Evolutionary conservation across 2,113 vertebrate species (phyloP).

Genomic region (Fulmarus glacialis): DNA sequence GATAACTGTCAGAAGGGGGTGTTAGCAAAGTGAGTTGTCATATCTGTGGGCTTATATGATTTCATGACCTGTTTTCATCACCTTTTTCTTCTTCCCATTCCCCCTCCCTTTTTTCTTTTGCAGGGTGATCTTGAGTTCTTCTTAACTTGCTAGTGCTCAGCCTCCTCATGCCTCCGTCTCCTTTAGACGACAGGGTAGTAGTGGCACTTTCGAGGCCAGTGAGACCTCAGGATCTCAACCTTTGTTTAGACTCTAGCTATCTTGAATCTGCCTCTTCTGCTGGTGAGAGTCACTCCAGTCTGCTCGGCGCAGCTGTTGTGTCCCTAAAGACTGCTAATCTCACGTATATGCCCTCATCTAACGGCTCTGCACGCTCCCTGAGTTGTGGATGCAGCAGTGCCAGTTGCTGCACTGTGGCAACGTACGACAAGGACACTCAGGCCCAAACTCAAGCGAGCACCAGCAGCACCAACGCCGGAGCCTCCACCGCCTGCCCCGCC

Average conservation of each 20-base stretch:
- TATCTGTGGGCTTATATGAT: neutral
- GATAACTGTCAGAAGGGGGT: neutral
- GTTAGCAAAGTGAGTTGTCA: neutral
- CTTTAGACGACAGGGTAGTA: constrained; percentile 99
- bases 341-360: constrained; percentile 99
- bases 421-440: constrained; percentile 93
- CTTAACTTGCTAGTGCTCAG: constrained; percentile 85
- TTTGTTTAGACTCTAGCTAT: constrained; percentile 93
- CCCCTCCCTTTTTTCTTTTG: constrained; percentile 22
- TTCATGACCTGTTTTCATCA: constrained; percentile 11
- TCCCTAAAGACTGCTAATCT: constrained; percentile 93
- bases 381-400: constrained; percentile 99
- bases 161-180: constrained; percentile 99
- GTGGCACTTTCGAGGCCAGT: constrained; percentile 96
- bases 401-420: constrained; percentile 97
- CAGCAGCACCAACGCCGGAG: constrained; percentile 78
- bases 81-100: neutral
- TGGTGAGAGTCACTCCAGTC: constrained; percentile 72
- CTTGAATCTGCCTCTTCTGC: constrained; percentile 81
- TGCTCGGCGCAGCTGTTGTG: constrained; percentile 86
- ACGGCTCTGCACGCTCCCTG: constrained; percentile 97
- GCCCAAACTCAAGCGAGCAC: constrained; percentile 84
- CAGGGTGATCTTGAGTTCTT: constrained; percentile 90
- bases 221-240: constrained; percentile 98
- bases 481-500: constrained; percentile 79